These are phyloP conservation scores for Cephus nigrinus DNA, from an alignment of 2,888 invertebrate species.

Conservation along the genomic window DNA sequence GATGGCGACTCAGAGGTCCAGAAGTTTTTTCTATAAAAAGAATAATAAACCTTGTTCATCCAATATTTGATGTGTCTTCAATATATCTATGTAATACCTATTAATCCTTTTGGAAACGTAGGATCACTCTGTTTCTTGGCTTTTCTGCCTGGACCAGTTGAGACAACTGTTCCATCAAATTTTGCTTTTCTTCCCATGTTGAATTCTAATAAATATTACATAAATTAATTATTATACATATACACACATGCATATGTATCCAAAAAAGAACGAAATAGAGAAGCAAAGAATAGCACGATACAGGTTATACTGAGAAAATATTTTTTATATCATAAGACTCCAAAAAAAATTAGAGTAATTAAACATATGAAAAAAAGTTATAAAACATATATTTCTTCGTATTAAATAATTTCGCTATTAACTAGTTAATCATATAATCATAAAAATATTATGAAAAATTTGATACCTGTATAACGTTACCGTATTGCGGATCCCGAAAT, in stretches of 20 bases:
- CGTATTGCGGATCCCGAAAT: neutral
- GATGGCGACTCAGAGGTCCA: constrained; percentile 75
- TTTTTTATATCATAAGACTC: neutral
- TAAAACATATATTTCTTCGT: neutral
- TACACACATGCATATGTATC: constrained; percentile 2
- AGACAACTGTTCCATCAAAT: constrained; percentile 75
- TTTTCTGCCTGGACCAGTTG: constrained; percentile 88
- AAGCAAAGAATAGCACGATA: neutral
- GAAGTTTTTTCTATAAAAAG: constrained; percentile 65
- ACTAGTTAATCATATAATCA: neutral
- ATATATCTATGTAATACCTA: constrained; percentile 57
- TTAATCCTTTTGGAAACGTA: constrained; percentile 71
- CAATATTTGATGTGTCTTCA: neutral
- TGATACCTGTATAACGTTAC: neutral
- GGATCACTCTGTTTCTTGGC: constrained; percentile 89
- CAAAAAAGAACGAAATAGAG: neutral
- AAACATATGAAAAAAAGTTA: neutral
- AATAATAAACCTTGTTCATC: neutral
- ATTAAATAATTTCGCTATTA: neutral
- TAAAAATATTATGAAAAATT: neutral
- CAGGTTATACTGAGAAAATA: neutral
- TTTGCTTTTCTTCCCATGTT: constrained; percentile 89
- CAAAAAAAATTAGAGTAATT: neutral
- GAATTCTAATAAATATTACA: constrained; percentile 9
- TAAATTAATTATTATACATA: constrained; percentile 3